Base-by-base conservation (phyloP, 2,797 vertebrate species). In the Holocentrus rufus region DNA sequence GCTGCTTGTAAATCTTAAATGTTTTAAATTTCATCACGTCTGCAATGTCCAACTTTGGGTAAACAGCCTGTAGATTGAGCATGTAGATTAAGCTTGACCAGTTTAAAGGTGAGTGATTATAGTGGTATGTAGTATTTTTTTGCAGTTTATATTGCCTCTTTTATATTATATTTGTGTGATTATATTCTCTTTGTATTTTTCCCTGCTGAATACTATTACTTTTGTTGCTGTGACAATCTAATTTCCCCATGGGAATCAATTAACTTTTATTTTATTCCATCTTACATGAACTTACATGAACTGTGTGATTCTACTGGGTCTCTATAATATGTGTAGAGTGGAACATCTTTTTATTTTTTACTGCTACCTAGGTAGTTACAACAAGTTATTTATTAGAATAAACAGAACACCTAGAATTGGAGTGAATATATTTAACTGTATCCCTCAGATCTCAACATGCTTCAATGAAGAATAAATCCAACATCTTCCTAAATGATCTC, bases 401-500 rank as follows among this genome's bases (percentile, higher is more conserved):
- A 69, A 60, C 23, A 31, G 14, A 57, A n/a, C 2, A 59, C 56
- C 18, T 27, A 23, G 20, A 54, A 67, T 57, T 62, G 30, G 31
- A 76, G 23, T 20, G 36, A 44, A 44, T 44, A 17, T 23, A 14
- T 30, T 27, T 27, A 11, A 54, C 17, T 52, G 4, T n/a, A 5
- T 69, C 36, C 17, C 20, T 44, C 8, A n/a, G 42, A 52, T 70
- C 50, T 65, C 27, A 42, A n/a, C 66, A 39, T 58, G 53, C 25
- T 64, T 23, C 15, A 7, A 58, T 47, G 44, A 84, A 69, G 58
- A 72, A 50, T 68, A 74, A 71, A 80, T 76, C 68, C 62, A 44
- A 15, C 14, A 15, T 44, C 14, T 64, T 56, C 56, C 49, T 67
- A 76, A 83, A 60, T 77, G 59, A 76, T 25, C 3, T 0, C 47